Base-by-base conservation (phyloP, 2,113 vertebrate species). In the Rhabdomys dilectus region DNA sequence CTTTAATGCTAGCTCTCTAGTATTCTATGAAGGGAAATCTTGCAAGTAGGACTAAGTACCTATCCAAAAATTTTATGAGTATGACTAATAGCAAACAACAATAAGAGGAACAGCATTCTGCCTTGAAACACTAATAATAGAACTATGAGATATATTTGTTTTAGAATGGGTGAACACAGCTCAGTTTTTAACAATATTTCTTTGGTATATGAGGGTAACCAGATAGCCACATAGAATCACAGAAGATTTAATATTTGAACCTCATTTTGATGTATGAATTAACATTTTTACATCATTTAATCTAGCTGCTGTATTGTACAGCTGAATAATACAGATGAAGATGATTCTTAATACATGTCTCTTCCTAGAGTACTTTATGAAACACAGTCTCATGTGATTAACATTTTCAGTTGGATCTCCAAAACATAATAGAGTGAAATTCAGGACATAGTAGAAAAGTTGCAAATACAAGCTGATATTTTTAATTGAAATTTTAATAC, bases 391-490 rank as follows among this genome's bases (percentile, higher is more conserved):
- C 2, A 60, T 53, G 12, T 81, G 24, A 64, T 42, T 19, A 82
- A 42, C 9, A 45, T 31, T 82, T 89, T 56, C 29, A 51, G 22
- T 73, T 58, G 12, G 36, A 77, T 87, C 88, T 78, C 36, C 89
- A 93, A 84, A 95, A 94, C 31, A 13, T n/a, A 80, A 58, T 7
- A 75, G 48, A 58, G 51, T 91, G n/a, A 93, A 96, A 97, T 94
- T 66, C 7, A 89, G 76, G 31, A 53, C 53, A 95, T 9, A 89
- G 26, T 70, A 90, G 86, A 36, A 73, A n/a, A 15, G 42, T 53
- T 21, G 11, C 9, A 64, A 66, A 48, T 48, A 51, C 16, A 62
- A 11, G 15, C 5, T 81, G 60, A 81, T 15, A 81, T 16, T 48
- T 62, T 29, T 78, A 62, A 91, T 48, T 62, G 60, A 66, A 82